Evolutionary conservation across 2,797 vertebrate species (phyloP).

Genomic region (Pachyuromys duprasi): DNA sequence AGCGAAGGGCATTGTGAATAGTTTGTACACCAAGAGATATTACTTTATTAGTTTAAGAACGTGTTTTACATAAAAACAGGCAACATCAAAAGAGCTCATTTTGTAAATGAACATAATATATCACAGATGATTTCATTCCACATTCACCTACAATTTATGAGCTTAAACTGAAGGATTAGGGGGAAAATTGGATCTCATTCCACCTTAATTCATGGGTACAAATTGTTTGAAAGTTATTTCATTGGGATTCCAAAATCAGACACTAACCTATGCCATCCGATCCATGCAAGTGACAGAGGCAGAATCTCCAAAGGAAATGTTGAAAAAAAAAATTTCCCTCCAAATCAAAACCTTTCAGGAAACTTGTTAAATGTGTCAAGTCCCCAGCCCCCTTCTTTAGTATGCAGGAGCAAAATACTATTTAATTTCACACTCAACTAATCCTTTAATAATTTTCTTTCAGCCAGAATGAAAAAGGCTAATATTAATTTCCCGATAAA

Average conservation of each 20-base stretch:
- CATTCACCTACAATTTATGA: conserved; percentile 80
- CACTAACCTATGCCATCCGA: conserved; percentile 78
- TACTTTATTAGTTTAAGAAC: conserved; percentile 81
- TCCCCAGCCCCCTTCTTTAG: conserved; percentile 80
- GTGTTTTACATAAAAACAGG: conserved; percentile 82
- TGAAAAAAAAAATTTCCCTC: conserved; percentile 27
- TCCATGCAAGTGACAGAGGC: conserved; percentile 71
- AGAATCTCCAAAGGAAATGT: conserved; percentile 76
- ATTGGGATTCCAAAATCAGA: conserved; percentile 81
- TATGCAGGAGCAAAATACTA: conserved; percentile 85
- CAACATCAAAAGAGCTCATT: conserved; percentile 76
- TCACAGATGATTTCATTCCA: conserved; percentile 79
- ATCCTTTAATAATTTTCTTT: conserved; percentile 87
- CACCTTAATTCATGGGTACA: conserved; percentile 75
- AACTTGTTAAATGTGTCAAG: conserved; percentile 78
- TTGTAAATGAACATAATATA: conserved; percentile 79
- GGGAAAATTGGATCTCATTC: conserved; percentile 69
- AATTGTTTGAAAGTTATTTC: conserved; percentile 79
- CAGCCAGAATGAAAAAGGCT: conserved; percentile 83
- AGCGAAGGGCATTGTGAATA: conserved; percentile 41
- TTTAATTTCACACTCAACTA: conserved; percentile 89
- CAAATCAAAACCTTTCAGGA: conserved; percentile 79
- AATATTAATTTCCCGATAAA: conserved; percentile 87
- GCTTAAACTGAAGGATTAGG: conserved; percentile 76
- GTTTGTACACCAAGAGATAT: conserved; percentile 78